Evolutionary conservation across 2,797 vertebrate genomes (phyloP).

Genomic region (Sibirionetta formosa): DNA sequence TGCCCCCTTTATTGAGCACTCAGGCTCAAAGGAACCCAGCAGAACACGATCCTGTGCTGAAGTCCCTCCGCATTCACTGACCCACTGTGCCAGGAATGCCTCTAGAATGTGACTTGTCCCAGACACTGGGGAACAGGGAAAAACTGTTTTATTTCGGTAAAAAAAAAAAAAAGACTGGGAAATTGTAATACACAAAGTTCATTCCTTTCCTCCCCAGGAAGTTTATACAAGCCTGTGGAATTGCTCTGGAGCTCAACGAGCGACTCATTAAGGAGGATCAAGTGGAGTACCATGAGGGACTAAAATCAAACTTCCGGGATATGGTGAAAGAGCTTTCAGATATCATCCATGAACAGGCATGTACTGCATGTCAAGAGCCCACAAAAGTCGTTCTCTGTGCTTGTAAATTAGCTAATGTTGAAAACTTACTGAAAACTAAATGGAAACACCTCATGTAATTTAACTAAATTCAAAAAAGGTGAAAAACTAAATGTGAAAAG

Average conservation of each 20-base stretch:
- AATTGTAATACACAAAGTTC: not conserved
- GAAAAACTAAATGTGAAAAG: fast-evolving
- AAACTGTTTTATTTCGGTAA: not conserved
- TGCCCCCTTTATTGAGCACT: not conserved
- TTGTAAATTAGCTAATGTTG: not conserved
- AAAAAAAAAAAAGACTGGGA: not conserved
- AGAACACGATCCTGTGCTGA: not conserved
- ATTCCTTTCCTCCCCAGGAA: slow-evolving; percentile 81
- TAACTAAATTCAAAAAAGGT: not conserved
- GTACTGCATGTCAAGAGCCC: not conserved
- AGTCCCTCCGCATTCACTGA: not conserved
- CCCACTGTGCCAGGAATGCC: not conserved
- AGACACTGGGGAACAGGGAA: not conserved
- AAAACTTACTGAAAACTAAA: not conserved
- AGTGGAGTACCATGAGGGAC: slow-evolving; percentile 94
- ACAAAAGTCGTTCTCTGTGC: not conserved
- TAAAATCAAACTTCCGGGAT: slow-evolving; percentile 96
- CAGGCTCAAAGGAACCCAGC: not conserved
- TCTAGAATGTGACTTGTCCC: not conserved
- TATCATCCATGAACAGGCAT: slow-evolving; percentile 96
- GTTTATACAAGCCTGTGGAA: slow-evolving; percentile 93
- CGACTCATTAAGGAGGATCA: slow-evolving; percentile 97
- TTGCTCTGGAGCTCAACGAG: slow-evolving; percentile 95
- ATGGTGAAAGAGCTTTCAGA: slow-evolving; percentile 98
- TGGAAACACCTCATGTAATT: not conserved